Percentiles rank a stretch among this genome's conserved stretches.
Conservation (phyloP, 2,797 vertebrate genomes). For the Avahi laniger region DNA sequence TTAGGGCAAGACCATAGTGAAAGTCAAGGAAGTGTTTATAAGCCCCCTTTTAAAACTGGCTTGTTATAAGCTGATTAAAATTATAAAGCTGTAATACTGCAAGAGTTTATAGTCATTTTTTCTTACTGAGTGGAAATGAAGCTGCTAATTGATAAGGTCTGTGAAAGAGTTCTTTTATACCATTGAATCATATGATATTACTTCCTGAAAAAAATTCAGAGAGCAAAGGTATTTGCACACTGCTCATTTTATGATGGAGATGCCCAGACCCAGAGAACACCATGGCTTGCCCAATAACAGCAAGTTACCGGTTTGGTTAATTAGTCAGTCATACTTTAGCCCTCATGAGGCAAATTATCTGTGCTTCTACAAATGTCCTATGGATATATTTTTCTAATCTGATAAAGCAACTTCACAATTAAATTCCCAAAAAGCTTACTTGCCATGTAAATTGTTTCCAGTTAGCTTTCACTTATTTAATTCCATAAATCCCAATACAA, state of each 20-base stretch:
- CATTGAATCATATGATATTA: background rate
- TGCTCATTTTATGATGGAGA: background rate
- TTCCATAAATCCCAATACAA: background rate
- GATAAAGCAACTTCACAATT: background rate
- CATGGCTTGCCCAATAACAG: background rate
- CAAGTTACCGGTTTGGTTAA: background rate
- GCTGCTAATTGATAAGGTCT: background rate
- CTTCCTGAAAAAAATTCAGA: background rate
- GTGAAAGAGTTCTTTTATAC: background rate
- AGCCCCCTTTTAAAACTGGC: background rate
- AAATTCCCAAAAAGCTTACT: background rate
- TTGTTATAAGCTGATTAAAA: background rate
- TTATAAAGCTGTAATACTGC: background rate
- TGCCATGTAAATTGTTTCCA: background rate
- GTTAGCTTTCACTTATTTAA: background rate
- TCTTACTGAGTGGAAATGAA: background rate
- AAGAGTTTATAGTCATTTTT: background rate
- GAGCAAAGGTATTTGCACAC: background rate
- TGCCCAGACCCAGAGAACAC: background rate
- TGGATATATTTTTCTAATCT: background rate
- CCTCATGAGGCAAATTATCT: background rate
- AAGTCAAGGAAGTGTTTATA: background rate
- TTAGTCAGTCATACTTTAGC: background rate
- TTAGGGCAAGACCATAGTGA: background rate
- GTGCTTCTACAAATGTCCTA: background rate